Percentiles rank a stretch among this genome's conserved stretches.
Conservation (phyloP, 2,797 vertebrate genomes). For the Sitta carolinensis region DNA sequence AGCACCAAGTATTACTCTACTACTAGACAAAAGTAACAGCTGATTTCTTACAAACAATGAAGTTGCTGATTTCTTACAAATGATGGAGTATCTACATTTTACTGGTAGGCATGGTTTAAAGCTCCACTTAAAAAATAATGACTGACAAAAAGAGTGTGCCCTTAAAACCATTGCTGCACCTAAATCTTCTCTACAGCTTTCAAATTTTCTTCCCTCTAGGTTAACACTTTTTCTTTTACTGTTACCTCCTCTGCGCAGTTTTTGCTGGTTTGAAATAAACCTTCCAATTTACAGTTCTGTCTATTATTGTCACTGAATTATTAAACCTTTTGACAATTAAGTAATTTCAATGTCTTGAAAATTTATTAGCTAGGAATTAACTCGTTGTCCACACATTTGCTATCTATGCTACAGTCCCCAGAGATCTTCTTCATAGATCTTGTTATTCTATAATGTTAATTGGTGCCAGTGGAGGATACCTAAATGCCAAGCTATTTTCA, state of each 20-base stretch:
- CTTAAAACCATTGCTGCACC: constrained; percentile 10
- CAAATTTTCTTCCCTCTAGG: not conserved
- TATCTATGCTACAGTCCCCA: not conserved
- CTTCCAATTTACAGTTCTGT: constrained; percentile 33
- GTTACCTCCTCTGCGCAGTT: not conserved
- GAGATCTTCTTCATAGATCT: constrained; percentile 14
- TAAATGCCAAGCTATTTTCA: constrained; percentile 61
- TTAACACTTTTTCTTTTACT: constrained; percentile 22
- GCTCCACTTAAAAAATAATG: constrained; percentile 13
- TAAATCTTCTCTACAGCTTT: constrained; percentile 43
- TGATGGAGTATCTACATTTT: constrained; percentile 15
- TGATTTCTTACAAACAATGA: constrained; percentile 27
- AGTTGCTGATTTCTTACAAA: constrained; percentile 17
- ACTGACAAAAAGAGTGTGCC: not conserved
- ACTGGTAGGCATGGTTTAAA: constrained; percentile 12
- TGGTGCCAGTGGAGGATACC: not conserved
- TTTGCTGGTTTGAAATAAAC: constrained; percentile 42
- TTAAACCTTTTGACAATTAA: constrained; percentile 60
- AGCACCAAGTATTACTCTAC: not conserved
- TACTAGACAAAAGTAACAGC: not conserved
- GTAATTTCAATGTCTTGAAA: constrained; percentile 35
- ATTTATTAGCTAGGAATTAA: constrained; percentile 49
- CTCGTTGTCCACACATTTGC: constrained; percentile 44
- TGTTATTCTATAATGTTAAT: constrained; percentile 58
- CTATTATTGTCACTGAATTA: constrained; percentile 62